Evolutionary conservation across 2,113 vertebrate species (phyloP).

Genomic region (Sander vitreus): DNA sequence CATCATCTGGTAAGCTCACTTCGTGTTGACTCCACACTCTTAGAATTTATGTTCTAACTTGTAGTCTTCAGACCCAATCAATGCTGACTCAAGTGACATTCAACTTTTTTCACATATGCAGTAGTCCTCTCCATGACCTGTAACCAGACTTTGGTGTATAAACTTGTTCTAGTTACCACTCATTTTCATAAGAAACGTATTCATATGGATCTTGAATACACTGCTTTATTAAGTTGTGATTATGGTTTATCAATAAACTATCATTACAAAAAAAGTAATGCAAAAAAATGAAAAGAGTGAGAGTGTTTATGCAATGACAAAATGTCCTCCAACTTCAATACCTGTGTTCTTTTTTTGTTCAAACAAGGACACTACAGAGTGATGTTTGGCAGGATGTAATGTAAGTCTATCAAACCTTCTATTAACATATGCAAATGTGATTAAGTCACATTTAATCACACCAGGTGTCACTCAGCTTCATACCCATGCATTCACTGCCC

Average conservation of each 20-base stretch:
- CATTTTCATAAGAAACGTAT: background rate
- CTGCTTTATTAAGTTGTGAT: slow-evolving; percentile 28
- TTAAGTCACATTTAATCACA: slow-evolving; percentile 67
- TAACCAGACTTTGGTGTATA: slow-evolving; percentile 12
- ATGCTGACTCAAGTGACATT: no score
- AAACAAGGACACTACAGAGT: slow-evolving; percentile 33
- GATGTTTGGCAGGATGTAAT: slow-evolving; percentile 27
- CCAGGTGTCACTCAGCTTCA: slow-evolving; percentile 51
- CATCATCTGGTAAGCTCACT: no score
- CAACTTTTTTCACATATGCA: background rate
- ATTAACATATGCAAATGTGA: slow-evolving; percentile 74
- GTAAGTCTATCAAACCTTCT: slow-evolving; percentile 44
- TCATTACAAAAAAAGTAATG: slow-evolving; percentile 18
- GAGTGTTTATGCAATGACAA: background rate
- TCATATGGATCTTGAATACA: slow-evolving; percentile 7
- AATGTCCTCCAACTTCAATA: slow-evolving; percentile 1
- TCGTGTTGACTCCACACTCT: no score
- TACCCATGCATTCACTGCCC: slow-evolving; percentile 25
- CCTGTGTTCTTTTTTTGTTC: slow-evolving; percentile 14
- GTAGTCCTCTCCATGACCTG: background rate
- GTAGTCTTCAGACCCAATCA: background rate
- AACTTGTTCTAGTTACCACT: background rate
- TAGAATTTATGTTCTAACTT: background rate
- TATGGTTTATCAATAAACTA: slow-evolving; percentile 28
- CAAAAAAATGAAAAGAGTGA: slow-evolving; percentile 23